A percentile compares a stretch with the other conserved stretches of the same genome.
Conservation (phyloP, 1,140 invertebrate species). For the Epicauta chinensis region DNA sequence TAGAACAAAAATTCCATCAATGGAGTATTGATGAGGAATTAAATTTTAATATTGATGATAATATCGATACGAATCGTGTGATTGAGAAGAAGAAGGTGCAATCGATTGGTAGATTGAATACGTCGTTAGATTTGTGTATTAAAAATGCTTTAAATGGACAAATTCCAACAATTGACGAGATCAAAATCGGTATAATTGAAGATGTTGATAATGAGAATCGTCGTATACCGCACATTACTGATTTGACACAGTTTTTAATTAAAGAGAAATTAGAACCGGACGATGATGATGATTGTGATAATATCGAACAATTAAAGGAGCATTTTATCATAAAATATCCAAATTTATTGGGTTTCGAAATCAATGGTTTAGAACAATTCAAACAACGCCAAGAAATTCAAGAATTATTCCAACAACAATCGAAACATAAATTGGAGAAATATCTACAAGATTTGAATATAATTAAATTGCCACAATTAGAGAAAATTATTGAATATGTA, state of each 20-base stretch:
- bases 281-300: constrained; percentile 22
- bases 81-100: not conserved
- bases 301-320: constrained; percentile 24
- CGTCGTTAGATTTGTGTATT: not conserved
- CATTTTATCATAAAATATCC: constrained; percentile 33
- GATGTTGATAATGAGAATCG: constrained; percentile 14
- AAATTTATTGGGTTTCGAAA: constrained; percentile 7
- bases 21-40: too few species aligned
- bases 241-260: constrained; percentile 27
- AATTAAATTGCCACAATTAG: constrained; percentile 27
- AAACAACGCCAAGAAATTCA: not conserved
- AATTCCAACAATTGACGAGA: constrained; percentile 12
- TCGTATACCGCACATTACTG: constrained; percentile 25
- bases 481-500: constrained; percentile 30
- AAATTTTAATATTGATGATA: too few species aligned
- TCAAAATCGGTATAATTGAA: constrained; percentile 22
- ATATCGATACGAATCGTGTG: not conserved
- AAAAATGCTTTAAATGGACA: constrained; percentile 17
- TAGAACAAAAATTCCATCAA: too few species aligned
- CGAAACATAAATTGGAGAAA: too few species aligned
- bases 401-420: not conserved
- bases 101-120: not conserved
- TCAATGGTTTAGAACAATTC: constrained; percentile 16
- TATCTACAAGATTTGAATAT: constrained; percentile 8
- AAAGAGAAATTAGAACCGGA: constrained; percentile 26